phyloP scores from a whole-genome alignment of 1,140 invertebrate genomes.

The Drosophila aff. region DNA sequence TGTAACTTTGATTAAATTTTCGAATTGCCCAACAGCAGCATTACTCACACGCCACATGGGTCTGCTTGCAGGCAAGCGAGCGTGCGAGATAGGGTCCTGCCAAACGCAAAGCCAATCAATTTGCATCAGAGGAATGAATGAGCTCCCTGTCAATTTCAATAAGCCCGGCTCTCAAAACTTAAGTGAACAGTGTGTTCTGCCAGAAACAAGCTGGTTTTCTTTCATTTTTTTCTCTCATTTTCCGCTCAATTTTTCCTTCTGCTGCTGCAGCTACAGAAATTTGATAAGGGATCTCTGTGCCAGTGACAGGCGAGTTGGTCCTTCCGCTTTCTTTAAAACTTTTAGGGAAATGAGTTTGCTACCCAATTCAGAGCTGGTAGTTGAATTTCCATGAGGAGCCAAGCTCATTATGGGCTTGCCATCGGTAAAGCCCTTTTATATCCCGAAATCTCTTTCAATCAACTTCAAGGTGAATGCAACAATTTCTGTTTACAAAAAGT shows the following conservation, averaged over 20 bases:
- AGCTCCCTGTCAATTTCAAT: slow-evolving; percentile 68
- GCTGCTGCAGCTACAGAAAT: slow-evolving; percentile 29
- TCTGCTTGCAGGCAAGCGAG: not conserved
- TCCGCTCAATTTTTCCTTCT: slow-evolving; percentile 15
- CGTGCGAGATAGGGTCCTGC: not conserved
- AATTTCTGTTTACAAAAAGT: slow-evolving; percentile 8
- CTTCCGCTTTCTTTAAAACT: slow-evolving; percentile 16
- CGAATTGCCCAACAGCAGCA: slow-evolving; percentile 2
- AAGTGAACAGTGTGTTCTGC: slow-evolving; percentile 27
- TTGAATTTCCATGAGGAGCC: slow-evolving; percentile 1
- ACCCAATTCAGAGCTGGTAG: slow-evolving; percentile 17
- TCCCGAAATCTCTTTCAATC: slow-evolving; percentile 11
- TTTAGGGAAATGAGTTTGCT: slow-evolving; percentile 11
- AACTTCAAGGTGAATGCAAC: slow-evolving; percentile 19
- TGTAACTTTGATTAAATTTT: slow-evolving; percentile 54
- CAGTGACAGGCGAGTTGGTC: slow-evolving; percentile 29
- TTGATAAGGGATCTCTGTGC: slow-evolving; percentile 35
- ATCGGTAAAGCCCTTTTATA: not conserved
- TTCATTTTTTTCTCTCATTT: slow-evolving; percentile 1
- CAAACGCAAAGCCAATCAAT: slow-evolving; percentile 58
- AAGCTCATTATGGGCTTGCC: slow-evolving; percentile 13
- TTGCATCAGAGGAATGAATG: slow-evolving; percentile 29
- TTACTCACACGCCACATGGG: slow-evolving; percentile 32
- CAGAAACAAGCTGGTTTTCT: slow-evolving; percentile 5
- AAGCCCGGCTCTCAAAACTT: slow-evolving; percentile 42